Percentiles rank a stretch among this genome's conserved stretches.
These are phyloP conservation scores for Idaea straminata DNA, from an alignment of 2,888 invertebrate species.

Conservation along the genomic window DNA sequence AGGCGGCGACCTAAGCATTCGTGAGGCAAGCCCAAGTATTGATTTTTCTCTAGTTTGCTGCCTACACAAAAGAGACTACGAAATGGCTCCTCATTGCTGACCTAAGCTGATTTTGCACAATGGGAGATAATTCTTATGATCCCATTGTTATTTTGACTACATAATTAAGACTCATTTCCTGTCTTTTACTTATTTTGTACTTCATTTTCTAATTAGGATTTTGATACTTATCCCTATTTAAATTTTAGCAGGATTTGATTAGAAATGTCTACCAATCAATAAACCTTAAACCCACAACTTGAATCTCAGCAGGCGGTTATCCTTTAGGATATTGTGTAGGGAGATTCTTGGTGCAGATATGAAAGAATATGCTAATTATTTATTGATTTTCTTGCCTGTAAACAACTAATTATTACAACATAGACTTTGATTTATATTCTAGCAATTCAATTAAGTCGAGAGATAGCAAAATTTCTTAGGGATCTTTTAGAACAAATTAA, in stretches of 20 bases:
- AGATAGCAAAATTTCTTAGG: no score
- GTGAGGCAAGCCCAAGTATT: conserved; percentile 58
- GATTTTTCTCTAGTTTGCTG: conserved; percentile 62
- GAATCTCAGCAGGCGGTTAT: no score
- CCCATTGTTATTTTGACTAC: neutral
- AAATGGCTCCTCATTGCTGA: conserved; percentile 10
- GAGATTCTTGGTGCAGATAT: no score
- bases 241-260: neutral
- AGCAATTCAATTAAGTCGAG: no score
- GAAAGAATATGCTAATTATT: no score
- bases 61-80: conserved; percentile 52
- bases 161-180: neutral
- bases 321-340: no score
- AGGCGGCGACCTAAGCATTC: conserved; percentile 26
- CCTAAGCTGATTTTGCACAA: neutral
- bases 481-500: no score
- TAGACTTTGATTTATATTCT: no score
- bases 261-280: neutral
- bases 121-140: neutral
- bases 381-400: no score
- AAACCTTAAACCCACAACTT: neutral
- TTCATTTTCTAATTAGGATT: neutral
- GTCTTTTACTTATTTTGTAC: neutral
- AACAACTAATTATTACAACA: no score
- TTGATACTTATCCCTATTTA: neutral